Evolutionary conservation across 2,113 vertebrate species (phyloP).

Genomic region (Cercopithecus mona): DNA sequence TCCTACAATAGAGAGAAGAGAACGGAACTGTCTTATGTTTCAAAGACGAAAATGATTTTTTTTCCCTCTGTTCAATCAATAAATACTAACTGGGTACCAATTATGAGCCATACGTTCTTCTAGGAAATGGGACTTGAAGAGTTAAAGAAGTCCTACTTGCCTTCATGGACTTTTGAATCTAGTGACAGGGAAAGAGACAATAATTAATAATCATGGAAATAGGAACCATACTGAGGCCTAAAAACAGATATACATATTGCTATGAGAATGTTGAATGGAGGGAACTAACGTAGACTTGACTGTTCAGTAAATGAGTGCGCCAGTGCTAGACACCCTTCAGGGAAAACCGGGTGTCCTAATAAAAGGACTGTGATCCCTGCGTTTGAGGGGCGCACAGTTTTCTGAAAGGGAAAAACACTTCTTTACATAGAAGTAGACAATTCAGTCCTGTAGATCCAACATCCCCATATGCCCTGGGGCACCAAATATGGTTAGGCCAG

Average conservation of each 20-base stretch:
- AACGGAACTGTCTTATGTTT: neutral
- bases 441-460: neutral
- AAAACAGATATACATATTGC: neutral
- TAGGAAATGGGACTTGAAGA: neutral
- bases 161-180: neutral
- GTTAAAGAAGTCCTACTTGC: neutral
- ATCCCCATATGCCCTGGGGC: rapidly evolving
- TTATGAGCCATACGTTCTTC: neutral
- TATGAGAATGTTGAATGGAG: neutral
- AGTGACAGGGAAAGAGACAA: neutral
- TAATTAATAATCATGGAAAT: neutral
- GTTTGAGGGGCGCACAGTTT: neutral
- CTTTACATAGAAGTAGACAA: too few relatives aligned
- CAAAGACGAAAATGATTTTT: neutral
- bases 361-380: neutral
- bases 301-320: neutral
- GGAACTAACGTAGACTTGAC: neutral
- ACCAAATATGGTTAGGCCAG: neutral
- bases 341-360: neutral
- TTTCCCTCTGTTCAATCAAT: neutral
- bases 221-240: neutral
- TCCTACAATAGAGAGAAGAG: neutral
- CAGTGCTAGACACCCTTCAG: too few relatives aligned
- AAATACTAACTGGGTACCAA: neutral
- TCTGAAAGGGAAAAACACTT: neutral